Evolutionary conservation across 1,140 invertebrate genomes (phyloP).

Genomic region (Drosophila albomicans): DNA sequence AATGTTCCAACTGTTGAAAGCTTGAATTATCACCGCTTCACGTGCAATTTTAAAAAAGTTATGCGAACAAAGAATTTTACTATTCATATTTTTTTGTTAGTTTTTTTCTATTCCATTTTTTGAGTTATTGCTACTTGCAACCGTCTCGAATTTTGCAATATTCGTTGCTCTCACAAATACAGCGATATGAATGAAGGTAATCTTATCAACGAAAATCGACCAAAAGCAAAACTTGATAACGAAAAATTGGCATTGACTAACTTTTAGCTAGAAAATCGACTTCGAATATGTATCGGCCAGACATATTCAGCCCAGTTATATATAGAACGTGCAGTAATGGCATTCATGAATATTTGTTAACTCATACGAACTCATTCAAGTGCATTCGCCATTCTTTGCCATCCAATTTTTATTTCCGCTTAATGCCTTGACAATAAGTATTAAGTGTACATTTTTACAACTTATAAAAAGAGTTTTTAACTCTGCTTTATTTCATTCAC

Average conservation of each 20-base stretch:
- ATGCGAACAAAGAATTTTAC: background rate
- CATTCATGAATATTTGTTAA: conserved; percentile 53
- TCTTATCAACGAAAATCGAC: conserved; percentile 49
- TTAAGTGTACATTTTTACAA: conserved; percentile 74
- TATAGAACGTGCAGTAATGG: conserved; percentile 43
- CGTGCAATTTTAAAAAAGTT: background rate
- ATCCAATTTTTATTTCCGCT: background rate
- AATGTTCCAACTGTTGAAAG: background rate
- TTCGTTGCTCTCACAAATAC: conserved; percentile 6
- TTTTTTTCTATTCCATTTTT: background rate
- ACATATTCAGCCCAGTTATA: background rate
- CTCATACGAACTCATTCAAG: background rate
- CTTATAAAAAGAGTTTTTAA: conserved; percentile 43
- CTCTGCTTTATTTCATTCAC: conserved; percentile 55
- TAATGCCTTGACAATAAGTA: conserved; percentile 54
- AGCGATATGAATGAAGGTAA: conserved; percentile 2
- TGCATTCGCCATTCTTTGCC: too few species aligned
- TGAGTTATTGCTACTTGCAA: background rate
- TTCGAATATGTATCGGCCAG: background rate
- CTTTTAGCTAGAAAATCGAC: conserved; percentile 25
- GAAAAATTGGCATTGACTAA: conserved; percentile 45
- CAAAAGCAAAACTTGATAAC: conserved; percentile 41
- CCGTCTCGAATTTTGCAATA: conserved; percentile 23
- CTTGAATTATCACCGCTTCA: background rate
- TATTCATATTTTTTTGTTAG: background rate